These are phyloP conservation scores for Cichladusa arquata DNA, from an alignment of 2,113 vertebrate species.

Conservation along the genomic window DNA sequence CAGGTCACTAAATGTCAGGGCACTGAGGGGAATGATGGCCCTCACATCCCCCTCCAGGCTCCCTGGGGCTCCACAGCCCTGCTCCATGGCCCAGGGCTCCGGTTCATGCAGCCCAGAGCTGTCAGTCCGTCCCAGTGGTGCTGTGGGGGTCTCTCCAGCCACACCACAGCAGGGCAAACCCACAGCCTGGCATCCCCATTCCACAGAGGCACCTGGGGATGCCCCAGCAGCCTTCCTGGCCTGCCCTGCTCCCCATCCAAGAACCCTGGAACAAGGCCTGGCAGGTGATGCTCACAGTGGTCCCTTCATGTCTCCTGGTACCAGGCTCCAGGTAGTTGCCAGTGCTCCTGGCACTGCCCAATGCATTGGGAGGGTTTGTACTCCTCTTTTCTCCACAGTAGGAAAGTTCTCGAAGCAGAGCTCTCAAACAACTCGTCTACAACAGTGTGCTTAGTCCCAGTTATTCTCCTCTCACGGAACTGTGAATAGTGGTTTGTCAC, in stretches of 20 bases:
- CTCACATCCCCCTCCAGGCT: background rate
- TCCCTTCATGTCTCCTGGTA: background rate
- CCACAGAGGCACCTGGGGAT: background rate
- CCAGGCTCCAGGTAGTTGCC: background rate
- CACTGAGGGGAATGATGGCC: background rate
- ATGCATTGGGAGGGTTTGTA: background rate
- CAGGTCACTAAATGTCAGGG: background rate
- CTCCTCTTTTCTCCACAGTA: background rate
- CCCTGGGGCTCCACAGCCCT: background rate
- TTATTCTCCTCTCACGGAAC: background rate
- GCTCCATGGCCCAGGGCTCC: background rate
- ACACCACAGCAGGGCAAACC: no score
- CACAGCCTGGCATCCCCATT: accelerated
- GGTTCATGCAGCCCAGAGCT: background rate
- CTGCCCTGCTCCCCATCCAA: background rate
- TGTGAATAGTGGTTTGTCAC: background rate
- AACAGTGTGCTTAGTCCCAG: background rate
- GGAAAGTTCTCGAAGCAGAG: background rate
- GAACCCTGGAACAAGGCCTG: accelerated
- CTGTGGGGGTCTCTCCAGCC: background rate
- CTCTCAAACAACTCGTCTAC: background rate
- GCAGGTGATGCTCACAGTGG: background rate
- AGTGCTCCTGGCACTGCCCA: accelerated
- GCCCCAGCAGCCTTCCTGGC: background rate
- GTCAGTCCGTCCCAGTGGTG: background rate